These are phyloP conservation scores for Metridium senile DNA, from an alignment of 92 coral and sea anemone genomes.

Conservation along the genomic window DNA sequence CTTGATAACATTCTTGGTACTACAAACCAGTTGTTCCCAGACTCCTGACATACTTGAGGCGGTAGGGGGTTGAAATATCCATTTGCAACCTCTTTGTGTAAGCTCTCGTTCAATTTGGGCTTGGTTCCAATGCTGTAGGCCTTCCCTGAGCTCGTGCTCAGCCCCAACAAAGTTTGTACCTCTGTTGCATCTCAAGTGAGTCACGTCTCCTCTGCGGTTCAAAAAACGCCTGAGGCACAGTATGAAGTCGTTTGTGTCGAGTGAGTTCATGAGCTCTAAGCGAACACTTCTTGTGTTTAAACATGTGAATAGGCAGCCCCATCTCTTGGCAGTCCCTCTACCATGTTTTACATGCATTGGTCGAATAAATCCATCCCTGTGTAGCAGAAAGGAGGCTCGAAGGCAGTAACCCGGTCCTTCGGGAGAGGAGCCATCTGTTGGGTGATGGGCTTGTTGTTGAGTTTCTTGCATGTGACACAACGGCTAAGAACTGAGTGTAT, in stretches of 20 bases:
- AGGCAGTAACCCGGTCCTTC: slow-evolving; percentile 46
- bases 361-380: slow-evolving; percentile 52
- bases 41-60: slow-evolving; percentile 71
- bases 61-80: slow-evolving; percentile 68
- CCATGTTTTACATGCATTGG: slow-evolving; percentile 50
- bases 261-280: slow-evolving; percentile 37
- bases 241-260: slow-evolving; percentile 60
- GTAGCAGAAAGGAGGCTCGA: slow-evolving; percentile 54
- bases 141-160: slow-evolving; percentile 62
- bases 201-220: slow-evolving; percentile 56
- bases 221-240: slow-evolving; percentile 41
- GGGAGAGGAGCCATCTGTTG: slow-evolving; percentile 66
- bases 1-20: slow-evolving; percentile 44
- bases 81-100: slow-evolving; percentile 44
- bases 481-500: slow-evolving; percentile 13
- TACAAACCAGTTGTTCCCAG: slow-evolving; percentile 58
- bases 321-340: slow-evolving; percentile 48
- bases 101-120: slow-evolving; percentile 47
- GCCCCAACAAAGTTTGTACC: slow-evolving; percentile 74
- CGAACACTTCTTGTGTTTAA: slow-evolving; percentile 45
- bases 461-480: slow-evolving; percentile 49
- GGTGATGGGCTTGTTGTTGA: slow-evolving; percentile 36
- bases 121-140: slow-evolving; percentile 44
- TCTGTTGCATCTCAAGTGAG: slow-evolving; percentile 49
- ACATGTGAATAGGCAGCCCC: slow-evolving; percentile 54